Evolutionary conservation across 2,797 vertebrate genomes (phyloP), one percentile per base, ranked within the genome.

Genomic region (Petrocephalus schoutedeni): DNA sequence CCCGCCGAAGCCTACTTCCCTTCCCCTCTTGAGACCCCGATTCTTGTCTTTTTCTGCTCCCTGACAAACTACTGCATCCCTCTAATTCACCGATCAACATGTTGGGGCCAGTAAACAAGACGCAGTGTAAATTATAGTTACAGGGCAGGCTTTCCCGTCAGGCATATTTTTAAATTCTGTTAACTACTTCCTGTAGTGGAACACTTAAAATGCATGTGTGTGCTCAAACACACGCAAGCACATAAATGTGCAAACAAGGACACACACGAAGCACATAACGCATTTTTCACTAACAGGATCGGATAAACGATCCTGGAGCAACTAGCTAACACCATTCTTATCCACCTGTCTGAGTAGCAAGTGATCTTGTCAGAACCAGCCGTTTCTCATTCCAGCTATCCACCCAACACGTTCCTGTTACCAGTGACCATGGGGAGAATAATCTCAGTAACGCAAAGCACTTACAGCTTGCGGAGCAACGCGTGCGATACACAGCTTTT

Each of bases 331-430:
- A 32, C 12, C 41, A 51, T 7, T 12, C 16, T 61, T 49, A 36
- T 28, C 54, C 56, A 58, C 58, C 87, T 4, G 3, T 49, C 36
- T 28, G 57, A 32, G 36, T 28, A 49, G 77, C 58, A 64, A 87
- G 82, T 16, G 21, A 53, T 49, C 56, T 21, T 53, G 9, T 51
- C 36, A 85, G 71, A 88, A 77, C n/a, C 6, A 21, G 87, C 49
- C 28, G 23, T 16, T 21, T 80, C 16, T 88, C 77, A 88, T 88
- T 67, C 87, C 57, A 85, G 87, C 80, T 85, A 23, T 23, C 21
- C 9, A 12, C 80, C 45, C 8, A 3, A 23, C 51, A 23, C 9
- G 3, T 54, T 49, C 49, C 21, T 83, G 80, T 49, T 49, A 51
- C 21, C 9, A 12, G 53, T 23, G 3, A 53, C 45, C 80, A 83